A percentile compares a stretch with the other conserved stretches of the same genome.
phyloP scores from a whole-genome alignment of 2,797 vertebrate species.

The Otolemur crassicaudatus region DNA sequence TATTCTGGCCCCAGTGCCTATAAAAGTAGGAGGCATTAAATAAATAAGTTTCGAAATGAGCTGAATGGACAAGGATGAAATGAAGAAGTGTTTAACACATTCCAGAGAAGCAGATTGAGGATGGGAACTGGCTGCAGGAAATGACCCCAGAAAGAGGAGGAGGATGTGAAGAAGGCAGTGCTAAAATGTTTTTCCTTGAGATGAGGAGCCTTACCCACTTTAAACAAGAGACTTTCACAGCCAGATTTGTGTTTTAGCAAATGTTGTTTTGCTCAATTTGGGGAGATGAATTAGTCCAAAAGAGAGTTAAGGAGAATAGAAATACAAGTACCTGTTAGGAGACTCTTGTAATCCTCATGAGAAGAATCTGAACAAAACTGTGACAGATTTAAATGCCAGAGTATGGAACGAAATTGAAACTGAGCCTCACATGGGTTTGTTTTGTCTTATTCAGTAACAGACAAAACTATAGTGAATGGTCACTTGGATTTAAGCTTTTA shows the following conservation, averaged over 20 bases:
- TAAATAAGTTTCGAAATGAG: background rate
- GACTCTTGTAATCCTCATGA: background rate
- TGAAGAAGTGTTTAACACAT: background rate
- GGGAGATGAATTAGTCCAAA: background rate
- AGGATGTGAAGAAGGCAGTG: background rate
- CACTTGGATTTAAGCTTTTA: background rate
- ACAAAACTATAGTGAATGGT: rapidly evolving
- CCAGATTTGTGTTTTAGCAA: background rate
- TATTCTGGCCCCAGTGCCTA: background rate
- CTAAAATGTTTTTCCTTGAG: background rate
- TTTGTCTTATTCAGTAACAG: background rate
- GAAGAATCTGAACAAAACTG: background rate
- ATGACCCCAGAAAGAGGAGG: background rate
- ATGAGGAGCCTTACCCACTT: background rate
- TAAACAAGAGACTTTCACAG: background rate
- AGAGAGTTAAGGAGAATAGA: background rate
- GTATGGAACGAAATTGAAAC: background rate
- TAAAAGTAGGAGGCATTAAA: background rate
- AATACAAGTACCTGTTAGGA: background rate
- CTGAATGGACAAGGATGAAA: too few relatives aligned
- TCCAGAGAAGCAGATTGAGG: background rate
- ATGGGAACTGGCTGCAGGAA: background rate
- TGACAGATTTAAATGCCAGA: background rate
- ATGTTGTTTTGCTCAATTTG: background rate
- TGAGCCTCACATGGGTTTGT: background rate